Evolutionary conservation across 2,113 vertebrate species (phyloP), one percentile per base, ranked within the genome.

Genomic region (Perca fluviatilis): DNA sequence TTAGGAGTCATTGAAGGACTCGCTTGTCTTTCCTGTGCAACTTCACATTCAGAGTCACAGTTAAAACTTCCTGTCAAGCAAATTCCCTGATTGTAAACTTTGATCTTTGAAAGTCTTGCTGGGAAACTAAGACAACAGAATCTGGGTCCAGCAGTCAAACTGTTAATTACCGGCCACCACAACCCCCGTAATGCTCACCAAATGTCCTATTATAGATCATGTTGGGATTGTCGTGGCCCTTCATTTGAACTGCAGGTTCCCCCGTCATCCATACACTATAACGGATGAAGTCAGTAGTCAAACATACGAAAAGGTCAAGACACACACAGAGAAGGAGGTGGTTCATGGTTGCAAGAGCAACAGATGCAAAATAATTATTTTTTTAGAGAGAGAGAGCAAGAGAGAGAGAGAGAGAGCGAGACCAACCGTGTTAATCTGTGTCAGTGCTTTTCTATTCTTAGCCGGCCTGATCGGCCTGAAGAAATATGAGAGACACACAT

Each of bases 401-500:
- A 33, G 30, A 33, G 33, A 33, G 33, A 33, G 33, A 33, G 33
- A 33, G 66, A 67, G 70, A 77, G 57, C 7, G 43, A 68, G 69
- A 86, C 18, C 65, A 15, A 74, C 16, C 3, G 54, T 77, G 89
- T 83, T 92, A 92, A 93, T 92, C 91, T 91, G 89, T 87, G 85
- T 80, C 88, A 83, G 76, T 56, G 61, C 88, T 78, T 58, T 69
- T 71, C 89, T 94, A 93, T 91, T 92, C 84, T 91, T 93, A 90
- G 90, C 71, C 0, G 6, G 83, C 80, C 83, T 86, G 84, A 63
- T 51, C n/a, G 51, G 88, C 82, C 66, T 10, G 75, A 83, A 89
- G 93, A 93, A 94, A 94, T 87, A 88, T 89, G 92, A 94, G 90
- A 92, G 74, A 90, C 67, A 78, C 85, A 84, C 68, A 61, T 84